Evolutionary conservation across 2,113 vertebrate genomes (phyloP), one percentile per base, ranked within the genome.

Genomic region (Triplophysa tibetana): DNA sequence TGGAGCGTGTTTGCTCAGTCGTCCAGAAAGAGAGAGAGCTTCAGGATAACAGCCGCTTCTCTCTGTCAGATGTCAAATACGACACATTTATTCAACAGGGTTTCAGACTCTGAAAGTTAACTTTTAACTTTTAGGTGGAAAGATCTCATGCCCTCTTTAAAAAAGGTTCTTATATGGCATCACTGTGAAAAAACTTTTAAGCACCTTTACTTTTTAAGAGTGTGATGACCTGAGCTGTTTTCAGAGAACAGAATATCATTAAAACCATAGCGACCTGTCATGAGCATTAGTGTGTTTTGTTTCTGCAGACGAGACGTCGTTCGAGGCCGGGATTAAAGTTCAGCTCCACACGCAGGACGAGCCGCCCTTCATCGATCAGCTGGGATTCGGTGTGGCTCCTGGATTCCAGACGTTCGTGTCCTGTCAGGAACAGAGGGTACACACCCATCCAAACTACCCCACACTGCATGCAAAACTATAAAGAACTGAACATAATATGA

Each of bases 401-500:
- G 98, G 98, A 17, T 99, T 99, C 90, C 98, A 99, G 92, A 99
- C 98, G 26, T 99, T 99, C 45, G 98, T 99, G 77, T 96, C 98
- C 88, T 99, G 98, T 91, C 98, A 99, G 90, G 97, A 99, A 83
- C 98, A 99, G 86, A 90, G 97, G 95, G 98, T 99, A 93, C 68
- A 95, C 33, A 38, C 33, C 33, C 33, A 45, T 6, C 11, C 43
- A 45, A 1, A 5, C 33, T 12, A 45, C 11, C 43, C 12, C 9
- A 45, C 9, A 33, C 33, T 33, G 33, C 33, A 33, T 33, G 4
- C 33, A 33, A 33, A 8, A 38, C 33, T 7, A 38, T 6, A 38
- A 38, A 38, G 0, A 38, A 38, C 7, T 38, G 33, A 38, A 1
- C 6, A 7, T 1, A 29, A 7, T 38, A 7, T 38, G 4, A 38